Evolutionary conservation across 1,140 invertebrate species (phyloP).

Genomic region (Zaprionus tsacasi): DNA sequence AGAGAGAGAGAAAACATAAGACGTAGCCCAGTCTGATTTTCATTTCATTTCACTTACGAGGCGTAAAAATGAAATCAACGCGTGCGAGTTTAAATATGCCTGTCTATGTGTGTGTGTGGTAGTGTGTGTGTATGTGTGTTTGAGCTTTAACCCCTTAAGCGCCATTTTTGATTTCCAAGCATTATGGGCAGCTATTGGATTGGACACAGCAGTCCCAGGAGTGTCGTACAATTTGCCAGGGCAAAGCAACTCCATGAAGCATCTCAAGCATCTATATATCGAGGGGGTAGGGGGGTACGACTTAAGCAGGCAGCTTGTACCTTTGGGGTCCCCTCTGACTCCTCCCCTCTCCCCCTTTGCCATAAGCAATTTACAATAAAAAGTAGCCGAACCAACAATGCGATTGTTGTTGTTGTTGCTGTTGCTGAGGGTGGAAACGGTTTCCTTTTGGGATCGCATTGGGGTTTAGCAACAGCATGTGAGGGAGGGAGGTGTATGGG

Average conservation of each 20-base stretch:
- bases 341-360: constrained; percentile 49
- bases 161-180: constrained; percentile 74
- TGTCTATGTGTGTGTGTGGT: not conserved
- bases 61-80: constrained; percentile 79
- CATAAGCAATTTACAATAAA: constrained; percentile 82
- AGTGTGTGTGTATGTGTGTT: constrained; percentile 26
- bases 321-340: constrained; percentile 49
- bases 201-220: constrained; percentile 55
- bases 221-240: constrained; percentile 77
- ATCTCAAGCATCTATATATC: constrained; percentile 15
- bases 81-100: constrained; percentile 24
- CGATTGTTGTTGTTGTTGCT: constrained; percentile 16
- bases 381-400: constrained; percentile 74
- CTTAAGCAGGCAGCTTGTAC: constrained; percentile 50
- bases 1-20: not conserved
- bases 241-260: constrained; percentile 16
- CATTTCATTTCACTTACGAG: constrained; percentile 81
- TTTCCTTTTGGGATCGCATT: constrained; percentile 1
- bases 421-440: constrained; percentile 1
- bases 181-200: constrained; percentile 60
- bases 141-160: constrained; percentile 67
- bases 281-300: constrained; percentile 3
- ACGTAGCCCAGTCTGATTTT: constrained; percentile 30
- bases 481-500: no score
- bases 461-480: not conserved